These are phyloP conservation scores for Harpagifer antarcticus DNA, from an alignment of 2,797 vertebrate species.

Conservation along the genomic window DNA sequence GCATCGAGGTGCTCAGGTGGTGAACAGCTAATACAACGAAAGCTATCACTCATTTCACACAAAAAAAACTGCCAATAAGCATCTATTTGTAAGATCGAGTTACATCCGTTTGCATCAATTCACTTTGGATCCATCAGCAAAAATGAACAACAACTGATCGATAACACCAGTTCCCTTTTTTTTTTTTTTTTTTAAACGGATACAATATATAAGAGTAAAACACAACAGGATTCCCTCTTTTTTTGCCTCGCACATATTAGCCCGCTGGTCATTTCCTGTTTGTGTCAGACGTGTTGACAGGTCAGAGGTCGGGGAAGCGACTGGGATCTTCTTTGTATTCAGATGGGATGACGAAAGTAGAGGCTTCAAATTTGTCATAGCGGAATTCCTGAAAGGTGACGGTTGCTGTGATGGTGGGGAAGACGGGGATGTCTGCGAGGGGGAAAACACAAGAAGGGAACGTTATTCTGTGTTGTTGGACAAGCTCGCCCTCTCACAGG, in stretches of 20 bases:
- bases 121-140: constrained; percentile 66
- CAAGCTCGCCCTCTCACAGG: not conserved
- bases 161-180: constrained; percentile 39
- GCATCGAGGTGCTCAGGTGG: constrained; percentile 37
- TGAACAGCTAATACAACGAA: constrained; percentile 56
- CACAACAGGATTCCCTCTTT: constrained; percentile 39
- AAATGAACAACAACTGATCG: constrained; percentile 46
- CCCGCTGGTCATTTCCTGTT: constrained; percentile 42
- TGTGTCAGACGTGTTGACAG: constrained; percentile 32
- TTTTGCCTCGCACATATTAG: constrained; percentile 21
- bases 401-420: constrained; percentile 97
- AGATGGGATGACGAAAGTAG: constrained; percentile 91
- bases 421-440: constrained; percentile 91
- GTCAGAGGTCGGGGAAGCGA: constrained; percentile 94
- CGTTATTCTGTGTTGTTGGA: not conserved
- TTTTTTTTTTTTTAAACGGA: constrained; percentile 31
- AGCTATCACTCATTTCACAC: constrained; percentile 56
- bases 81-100: constrained; percentile 39
- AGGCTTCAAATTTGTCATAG: constrained; percentile 91
- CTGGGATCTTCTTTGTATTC: constrained; percentile 97
- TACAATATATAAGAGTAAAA: constrained; percentile 53
- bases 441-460: constrained; percentile 22
- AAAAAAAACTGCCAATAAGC: constrained; percentile 34
- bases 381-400: constrained; percentile 99
- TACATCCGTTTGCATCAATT: constrained; percentile 66